Percentiles rank a stretch among this genome's conserved stretches.
These are phyloP conservation scores for Peromyscus maniculatus DNA, from an alignment of 2,113 vertebrate genomes.

Conservation along the genomic window DNA sequence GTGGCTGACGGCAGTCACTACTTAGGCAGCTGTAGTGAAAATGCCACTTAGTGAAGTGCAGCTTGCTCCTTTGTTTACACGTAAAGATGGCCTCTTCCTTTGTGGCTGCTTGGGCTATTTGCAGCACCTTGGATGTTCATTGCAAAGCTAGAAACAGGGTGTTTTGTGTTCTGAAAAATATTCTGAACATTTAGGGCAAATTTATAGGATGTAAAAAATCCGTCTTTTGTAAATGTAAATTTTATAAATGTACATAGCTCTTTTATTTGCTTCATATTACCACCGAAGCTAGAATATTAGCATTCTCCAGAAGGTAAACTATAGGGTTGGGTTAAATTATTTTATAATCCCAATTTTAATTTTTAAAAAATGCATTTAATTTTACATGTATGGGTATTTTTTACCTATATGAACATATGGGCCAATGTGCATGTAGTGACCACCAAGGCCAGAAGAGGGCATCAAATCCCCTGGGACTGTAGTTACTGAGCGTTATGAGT, in stretches of 20 bases:
- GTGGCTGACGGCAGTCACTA: slow-evolving; percentile 45
- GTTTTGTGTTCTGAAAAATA: slow-evolving; percentile 51
- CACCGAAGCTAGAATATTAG: not conserved
- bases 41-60: not conserved
- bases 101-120: not conserved
- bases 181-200: slow-evolving; percentile 43
- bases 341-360: slow-evolving; percentile 18
- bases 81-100: slow-evolving; percentile 52
- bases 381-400: not conserved
- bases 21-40: slow-evolving; percentile 56
- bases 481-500: not conserved
- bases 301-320: slow-evolving; percentile 26
- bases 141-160: not conserved
- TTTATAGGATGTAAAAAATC: slow-evolving; percentile 16
- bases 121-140: not conserved
- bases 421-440: not conserved
- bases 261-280: slow-evolving; percentile 34
- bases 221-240: not conserved
- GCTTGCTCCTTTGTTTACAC: slow-evolving; percentile 66
- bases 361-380: not conserved
- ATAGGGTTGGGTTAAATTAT: not conserved
- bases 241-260: not conserved
- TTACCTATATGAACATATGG: not conserved
- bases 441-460: not conserved
- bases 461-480: not conserved